Conservation (phyloP, 2,113 vertebrate genomes). For the Siniperca knerii region DNA sequence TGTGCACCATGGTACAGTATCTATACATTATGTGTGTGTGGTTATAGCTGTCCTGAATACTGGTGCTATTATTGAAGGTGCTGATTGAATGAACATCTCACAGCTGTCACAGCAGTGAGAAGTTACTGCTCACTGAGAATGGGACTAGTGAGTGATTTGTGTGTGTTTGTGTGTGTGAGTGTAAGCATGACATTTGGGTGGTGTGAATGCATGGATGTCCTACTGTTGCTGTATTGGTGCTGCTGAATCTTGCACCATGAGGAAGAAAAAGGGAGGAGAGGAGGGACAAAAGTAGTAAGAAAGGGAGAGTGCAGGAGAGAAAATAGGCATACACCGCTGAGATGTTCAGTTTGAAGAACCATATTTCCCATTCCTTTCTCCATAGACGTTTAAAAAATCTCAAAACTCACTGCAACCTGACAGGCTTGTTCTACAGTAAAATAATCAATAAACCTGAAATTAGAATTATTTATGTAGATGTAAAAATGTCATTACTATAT, state of each 20-base stretch:
- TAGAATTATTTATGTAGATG: neutral
- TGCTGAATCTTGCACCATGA: neutral
- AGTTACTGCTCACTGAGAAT: neutral
- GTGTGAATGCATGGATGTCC: neutral
- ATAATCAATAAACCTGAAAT: neutral
- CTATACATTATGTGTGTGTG: neutral
- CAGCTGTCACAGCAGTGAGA: neutral
- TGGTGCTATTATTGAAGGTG: neutral
- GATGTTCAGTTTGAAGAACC: neutral
- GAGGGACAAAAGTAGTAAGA: neutral
- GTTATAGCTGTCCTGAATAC: neutral
- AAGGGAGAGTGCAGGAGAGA: neutral
- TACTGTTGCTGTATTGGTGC: neutral
- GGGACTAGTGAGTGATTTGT: neutral
- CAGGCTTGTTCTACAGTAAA: neutral
- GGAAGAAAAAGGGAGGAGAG: neutral
- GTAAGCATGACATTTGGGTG: neutral
- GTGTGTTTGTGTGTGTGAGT: neutral
- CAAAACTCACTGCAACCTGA: neutral
- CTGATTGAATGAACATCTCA: constrained; percentile 9
- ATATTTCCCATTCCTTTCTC: neutral
- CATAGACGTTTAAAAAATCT: neutral
- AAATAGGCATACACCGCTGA: neutral
- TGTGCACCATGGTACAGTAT: neutral
- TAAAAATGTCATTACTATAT: too few relatives aligned